Evolutionary conservation across 2,888 invertebrate genomes (phyloP).

Genomic region (Thelaira solivaga): DNA sequence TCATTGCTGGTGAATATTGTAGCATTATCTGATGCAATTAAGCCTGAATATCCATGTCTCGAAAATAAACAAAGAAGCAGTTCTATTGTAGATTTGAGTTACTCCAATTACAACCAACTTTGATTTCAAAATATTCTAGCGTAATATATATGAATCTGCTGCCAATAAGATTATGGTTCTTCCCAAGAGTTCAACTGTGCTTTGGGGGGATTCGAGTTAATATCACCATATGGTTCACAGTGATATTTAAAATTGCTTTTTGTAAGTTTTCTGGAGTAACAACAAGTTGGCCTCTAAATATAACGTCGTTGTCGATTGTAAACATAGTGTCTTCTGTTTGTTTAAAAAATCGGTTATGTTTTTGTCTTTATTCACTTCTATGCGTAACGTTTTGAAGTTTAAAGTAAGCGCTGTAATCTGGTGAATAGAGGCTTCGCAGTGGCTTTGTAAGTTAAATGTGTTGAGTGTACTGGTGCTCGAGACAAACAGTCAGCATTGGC

Average conservation of each 20-base stretch:
- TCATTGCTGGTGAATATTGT: conserved; percentile 53
- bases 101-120: conserved; percentile 51
- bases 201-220: conserved; percentile 23
- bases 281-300: conserved; percentile 62
- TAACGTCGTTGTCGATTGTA: conserved; percentile 50
- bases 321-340: conserved; percentile 36
- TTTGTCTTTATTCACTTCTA: conserved; percentile 39
- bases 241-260: conserved; percentile 54
- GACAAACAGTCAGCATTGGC: conserved; percentile 57
- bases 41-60: conserved; percentile 43
- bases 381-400: conserved; percentile 45
- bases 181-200: conserved; percentile 19
- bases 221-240: conserved; percentile 62
- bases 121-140: conserved; percentile 43
- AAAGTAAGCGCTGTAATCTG: conserved; percentile 29
- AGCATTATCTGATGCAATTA: conserved; percentile 57
- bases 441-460: neutral
- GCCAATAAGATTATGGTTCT: conserved; percentile 46
- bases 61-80: conserved; percentile 41
- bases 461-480: conserved; percentile 35
- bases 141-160: conserved; percentile 47
- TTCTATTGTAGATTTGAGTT: conserved; percentile 33
- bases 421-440: conserved; percentile 34
- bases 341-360: conserved; percentile 31
- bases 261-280: conserved; percentile 56